A percentile compares a stretch with the other conserved stretches of the same genome.
These are phyloP conservation scores for Crax fasciolata DNA, from an alignment of 2,797 vertebrate species.

Conservation along the genomic window DNA sequence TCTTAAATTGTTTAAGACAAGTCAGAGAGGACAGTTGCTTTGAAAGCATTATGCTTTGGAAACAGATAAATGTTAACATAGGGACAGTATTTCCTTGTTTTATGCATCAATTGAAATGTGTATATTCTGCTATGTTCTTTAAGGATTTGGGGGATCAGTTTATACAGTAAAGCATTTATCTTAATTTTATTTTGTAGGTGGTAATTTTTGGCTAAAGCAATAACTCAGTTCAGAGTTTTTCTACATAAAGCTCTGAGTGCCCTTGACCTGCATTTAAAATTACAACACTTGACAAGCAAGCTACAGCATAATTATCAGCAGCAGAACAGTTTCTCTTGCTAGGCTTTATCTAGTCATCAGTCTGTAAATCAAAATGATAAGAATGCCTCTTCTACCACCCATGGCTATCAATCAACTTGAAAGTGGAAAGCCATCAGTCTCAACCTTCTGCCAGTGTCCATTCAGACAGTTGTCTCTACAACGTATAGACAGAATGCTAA, in stretches of 20 bases:
- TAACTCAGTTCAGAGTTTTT: not conserved
- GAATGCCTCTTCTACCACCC: not conserved
- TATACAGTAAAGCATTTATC: not conserved
- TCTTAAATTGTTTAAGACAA: not conserved
- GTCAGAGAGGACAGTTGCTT: not conserved
- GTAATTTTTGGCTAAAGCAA: not conserved
- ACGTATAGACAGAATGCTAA: not conserved
- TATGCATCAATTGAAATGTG: not conserved
- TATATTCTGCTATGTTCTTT: not conserved
- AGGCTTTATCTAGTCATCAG: slow-evolving; percentile 18
- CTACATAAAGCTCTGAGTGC: not conserved
- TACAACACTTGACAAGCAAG: not conserved
- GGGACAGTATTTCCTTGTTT: not conserved
- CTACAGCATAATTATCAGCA: slow-evolving; percentile 20
- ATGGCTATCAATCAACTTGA: slow-evolving; percentile 10
- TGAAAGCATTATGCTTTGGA: slow-evolving; percentile 5
- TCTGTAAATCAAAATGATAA: slow-evolving; percentile 12
- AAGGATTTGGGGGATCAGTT: not conserved
- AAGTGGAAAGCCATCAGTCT: slow-evolving; percentile 6
- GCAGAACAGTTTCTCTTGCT: not conserved
- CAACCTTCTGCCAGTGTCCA: not conserved
- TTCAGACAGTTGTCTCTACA: not conserved
- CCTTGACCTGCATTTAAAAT: slow-evolving; percentile 7
- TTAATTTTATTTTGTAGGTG: not conserved
- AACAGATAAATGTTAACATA: not conserved